Evolutionary conservation across 2,113 vertebrate genomes (phyloP).

Genomic region (Limnothrissa miodon): DNA sequence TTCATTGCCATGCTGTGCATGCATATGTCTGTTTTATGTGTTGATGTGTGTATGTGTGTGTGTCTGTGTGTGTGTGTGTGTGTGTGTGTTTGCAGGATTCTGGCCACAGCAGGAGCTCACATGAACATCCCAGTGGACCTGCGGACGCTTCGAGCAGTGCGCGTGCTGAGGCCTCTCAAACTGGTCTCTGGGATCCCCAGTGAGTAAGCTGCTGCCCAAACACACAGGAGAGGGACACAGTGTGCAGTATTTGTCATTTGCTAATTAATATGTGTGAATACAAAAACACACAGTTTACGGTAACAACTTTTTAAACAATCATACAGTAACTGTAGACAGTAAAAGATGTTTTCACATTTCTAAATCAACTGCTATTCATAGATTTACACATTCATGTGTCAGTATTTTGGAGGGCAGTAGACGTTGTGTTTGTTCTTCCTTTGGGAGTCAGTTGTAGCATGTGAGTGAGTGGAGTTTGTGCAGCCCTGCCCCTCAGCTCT

Average conservation of each 20-base stretch:
- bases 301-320: not conserved
- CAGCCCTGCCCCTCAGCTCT: not conserved
- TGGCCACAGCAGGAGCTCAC: conserved; percentile 93
- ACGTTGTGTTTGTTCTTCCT: not conserved
- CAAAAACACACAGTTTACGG: not conserved
- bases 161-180: conserved; percentile 93
- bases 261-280: no score
- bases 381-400: not conserved
- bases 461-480: no score
- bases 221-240: no score
- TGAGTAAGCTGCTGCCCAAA: conserved; percentile 65
- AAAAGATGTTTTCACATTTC: not conserved
- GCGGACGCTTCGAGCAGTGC: conserved; percentile 91
- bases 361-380: not conserved
- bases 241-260: no score
- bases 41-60: conserved; percentile 26
- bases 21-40: conserved; percentile 35
- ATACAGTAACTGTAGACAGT: no score
- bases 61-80: conserved; percentile 30
- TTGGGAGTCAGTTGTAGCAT: not conserved
- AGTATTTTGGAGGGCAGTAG: not conserved
- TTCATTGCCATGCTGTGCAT: no score
- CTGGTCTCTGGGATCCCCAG: conserved; percentile 98
- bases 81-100: conserved; percentile 76
- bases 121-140: conserved; percentile 98